These are phyloP conservation scores for Ectemnius cavifrons DNA, from an alignment of 2,888 invertebrate genomes.

Conservation along the genomic window DNA sequence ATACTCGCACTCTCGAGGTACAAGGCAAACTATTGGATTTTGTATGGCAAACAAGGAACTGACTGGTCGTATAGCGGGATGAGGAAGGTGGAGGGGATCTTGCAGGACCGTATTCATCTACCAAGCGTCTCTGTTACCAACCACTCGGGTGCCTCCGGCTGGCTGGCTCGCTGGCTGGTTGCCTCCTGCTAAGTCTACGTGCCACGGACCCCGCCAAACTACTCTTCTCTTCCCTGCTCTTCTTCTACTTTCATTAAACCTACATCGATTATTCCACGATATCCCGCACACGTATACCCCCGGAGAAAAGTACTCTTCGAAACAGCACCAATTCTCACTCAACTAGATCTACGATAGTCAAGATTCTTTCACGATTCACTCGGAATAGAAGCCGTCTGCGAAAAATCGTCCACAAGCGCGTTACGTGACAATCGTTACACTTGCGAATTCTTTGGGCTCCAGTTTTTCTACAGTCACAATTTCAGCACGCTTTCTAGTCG, in stretches of 20 bases:
- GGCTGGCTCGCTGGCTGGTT: neutral
- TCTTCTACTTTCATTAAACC: constrained; percentile 39
- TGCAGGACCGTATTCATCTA: constrained; percentile 69
- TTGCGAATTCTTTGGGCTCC: constrained; percentile 21
- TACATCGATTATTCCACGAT: constrained; percentile 41
- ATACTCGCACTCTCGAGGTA: constrained; percentile 73
- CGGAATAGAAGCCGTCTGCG: constrained; percentile 6
- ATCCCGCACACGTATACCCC: constrained; percentile 9
- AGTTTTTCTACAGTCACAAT: constrained; percentile 25
- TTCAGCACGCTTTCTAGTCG: constrained; percentile 31
- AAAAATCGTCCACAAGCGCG: constrained; percentile 12
- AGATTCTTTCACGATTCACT: neutral
- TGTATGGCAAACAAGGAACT: constrained; percentile 78
- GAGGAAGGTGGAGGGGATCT: constrained; percentile 54
- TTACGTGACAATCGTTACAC: constrained; percentile 30
- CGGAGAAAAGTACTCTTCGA: constrained; percentile 9
- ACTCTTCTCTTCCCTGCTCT: constrained; percentile 30
- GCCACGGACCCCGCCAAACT: constrained; percentile 37
- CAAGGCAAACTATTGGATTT: constrained; percentile 78
- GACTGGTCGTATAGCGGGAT: constrained; percentile 75
- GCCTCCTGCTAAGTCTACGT: constrained; percentile 52
- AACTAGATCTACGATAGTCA: neutral
- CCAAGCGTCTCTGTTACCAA: constrained; percentile 61
- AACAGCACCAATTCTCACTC: neutral
- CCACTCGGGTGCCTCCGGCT: constrained; percentile 49